These are phyloP conservation scores for Lophotriccus pileatus DNA, from an alignment of 2,797 vertebrate species.

Conservation along the genomic window DNA sequence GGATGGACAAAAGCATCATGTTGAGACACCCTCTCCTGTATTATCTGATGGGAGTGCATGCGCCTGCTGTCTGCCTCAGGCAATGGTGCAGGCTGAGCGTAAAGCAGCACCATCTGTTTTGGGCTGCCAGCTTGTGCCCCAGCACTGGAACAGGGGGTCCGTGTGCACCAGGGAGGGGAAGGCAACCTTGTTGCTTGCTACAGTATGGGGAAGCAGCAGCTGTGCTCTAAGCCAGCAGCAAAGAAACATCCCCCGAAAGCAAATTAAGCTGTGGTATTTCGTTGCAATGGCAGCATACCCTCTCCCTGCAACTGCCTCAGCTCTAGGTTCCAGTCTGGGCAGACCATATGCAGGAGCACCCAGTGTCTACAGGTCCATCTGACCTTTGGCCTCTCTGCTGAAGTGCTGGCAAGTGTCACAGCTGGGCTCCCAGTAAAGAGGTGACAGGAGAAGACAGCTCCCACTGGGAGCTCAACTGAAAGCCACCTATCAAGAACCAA, in stretches of 20 bases:
- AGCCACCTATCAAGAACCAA: background rate
- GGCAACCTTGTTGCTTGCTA: background rate
- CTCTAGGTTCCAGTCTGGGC: background rate
- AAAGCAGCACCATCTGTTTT: slow-evolving; percentile 28
- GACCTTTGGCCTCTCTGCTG: background rate
- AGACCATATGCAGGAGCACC: rapidly evolving
- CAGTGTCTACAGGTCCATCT: background rate
- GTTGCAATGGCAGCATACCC: background rate
- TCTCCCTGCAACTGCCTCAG: background rate
- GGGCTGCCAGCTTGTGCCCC: background rate
- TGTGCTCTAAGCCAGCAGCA: slow-evolving; percentile 1
- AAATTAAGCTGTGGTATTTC: background rate
- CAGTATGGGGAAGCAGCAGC: background rate
- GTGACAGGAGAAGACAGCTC: background rate
- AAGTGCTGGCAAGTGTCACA: background rate
- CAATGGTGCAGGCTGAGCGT: background rate
- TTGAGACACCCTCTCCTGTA: background rate
- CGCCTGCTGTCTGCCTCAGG: background rate
- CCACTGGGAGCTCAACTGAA: background rate
- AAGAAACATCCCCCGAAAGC: background rate
- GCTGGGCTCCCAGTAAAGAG: background rate
- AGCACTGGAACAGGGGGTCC: background rate
- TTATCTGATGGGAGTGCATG: background rate
- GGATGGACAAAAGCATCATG: background rate
- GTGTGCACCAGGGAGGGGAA: background rate